Evolutionary conservation across 1,140 invertebrate genomes (phyloP).

Genomic region (Drosophila arizonae): DNA sequence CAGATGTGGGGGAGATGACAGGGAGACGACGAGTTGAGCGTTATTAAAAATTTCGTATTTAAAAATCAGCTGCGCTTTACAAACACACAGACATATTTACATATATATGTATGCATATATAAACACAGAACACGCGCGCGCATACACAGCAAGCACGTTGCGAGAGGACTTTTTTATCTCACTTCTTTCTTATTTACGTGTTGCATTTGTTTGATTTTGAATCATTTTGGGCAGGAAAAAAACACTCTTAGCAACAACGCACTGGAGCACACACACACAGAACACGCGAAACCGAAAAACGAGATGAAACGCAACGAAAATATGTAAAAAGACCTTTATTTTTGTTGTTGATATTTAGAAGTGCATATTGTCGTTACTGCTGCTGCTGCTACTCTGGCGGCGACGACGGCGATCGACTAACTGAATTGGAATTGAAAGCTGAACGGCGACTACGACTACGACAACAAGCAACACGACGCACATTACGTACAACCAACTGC

Average conservation of each 20-base stretch:
- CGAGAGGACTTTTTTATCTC: conserved; percentile 23
- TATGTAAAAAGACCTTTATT: conserved; percentile 44
- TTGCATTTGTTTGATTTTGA: conserved; percentile 45
- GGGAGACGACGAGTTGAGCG: conserved; percentile 9
- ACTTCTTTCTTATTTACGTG: conserved; percentile 34
- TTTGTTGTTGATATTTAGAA: conserved; percentile 1
- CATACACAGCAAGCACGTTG: conserved; percentile 15
- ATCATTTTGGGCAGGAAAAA: conserved; percentile 21
- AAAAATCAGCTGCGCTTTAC: conserved; percentile 43
- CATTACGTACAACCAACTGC: conserved; percentile 61
- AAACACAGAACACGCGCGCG: conserved; percentile 1
- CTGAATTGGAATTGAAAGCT: conserved; percentile 30
- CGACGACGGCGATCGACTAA: conserved; percentile 43
- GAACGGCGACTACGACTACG: conserved; percentile 33
- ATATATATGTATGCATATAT: background rate
- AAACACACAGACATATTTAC: background rate
- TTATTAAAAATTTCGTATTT: conserved; percentile 46
- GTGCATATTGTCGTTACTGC: conserved; percentile 50
- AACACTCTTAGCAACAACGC: conserved; percentile 19
- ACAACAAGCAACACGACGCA: conserved; percentile 50
- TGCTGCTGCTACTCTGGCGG: conserved; percentile 16
- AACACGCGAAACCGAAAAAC: conserved; percentile 37
- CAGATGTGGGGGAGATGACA: background rate
- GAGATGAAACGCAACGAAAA: conserved; percentile 48
- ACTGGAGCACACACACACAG: conserved; percentile 19